Conservation (phyloP, 2,888 invertebrate genomes). For the Calliscelio sp. region DNA sequence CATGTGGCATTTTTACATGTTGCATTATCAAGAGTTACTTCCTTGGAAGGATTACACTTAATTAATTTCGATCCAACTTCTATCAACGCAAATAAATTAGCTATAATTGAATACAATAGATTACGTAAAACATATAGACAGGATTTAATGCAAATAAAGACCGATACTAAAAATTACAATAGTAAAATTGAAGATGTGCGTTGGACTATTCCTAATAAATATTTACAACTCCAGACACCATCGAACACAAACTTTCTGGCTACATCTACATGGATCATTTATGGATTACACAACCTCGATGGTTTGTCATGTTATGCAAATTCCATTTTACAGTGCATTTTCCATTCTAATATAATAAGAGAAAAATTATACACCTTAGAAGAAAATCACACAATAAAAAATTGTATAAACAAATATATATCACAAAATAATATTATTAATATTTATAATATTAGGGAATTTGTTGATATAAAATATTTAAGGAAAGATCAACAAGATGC, state of each 20-base stretch:
- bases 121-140: neutral
- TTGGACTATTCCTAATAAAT: neutral
- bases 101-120: slow-evolving; percentile 26
- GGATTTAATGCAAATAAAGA: neutral
- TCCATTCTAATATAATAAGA: neutral
- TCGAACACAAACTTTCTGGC: neutral
- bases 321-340: neutral
- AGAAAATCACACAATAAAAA: neutral
- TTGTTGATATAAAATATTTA: neutral
- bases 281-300: neutral
- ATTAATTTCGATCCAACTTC: slow-evolving; percentile 38
- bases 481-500: slow-evolving; percentile 68
- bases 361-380: neutral
- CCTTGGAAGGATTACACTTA: slow-evolving; percentile 26
- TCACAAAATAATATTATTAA: neutral
- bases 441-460: neutral
- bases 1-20: slow-evolving; percentile 26
- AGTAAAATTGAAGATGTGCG: neutral
- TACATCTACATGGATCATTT: neutral
- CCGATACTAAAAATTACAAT: neutral
- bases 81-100: slow-evolving; percentile 63
- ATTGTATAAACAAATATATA: neutral
- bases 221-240: neutral
- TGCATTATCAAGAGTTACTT: slow-evolving; percentile 23
- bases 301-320: slow-evolving; percentile 16